A percentile compares a stretch with the other conserved stretches of the same genome.
phyloP scores from a whole-genome alignment of 2,113 vertebrate species.

The Synodontis membranacea region DNA sequence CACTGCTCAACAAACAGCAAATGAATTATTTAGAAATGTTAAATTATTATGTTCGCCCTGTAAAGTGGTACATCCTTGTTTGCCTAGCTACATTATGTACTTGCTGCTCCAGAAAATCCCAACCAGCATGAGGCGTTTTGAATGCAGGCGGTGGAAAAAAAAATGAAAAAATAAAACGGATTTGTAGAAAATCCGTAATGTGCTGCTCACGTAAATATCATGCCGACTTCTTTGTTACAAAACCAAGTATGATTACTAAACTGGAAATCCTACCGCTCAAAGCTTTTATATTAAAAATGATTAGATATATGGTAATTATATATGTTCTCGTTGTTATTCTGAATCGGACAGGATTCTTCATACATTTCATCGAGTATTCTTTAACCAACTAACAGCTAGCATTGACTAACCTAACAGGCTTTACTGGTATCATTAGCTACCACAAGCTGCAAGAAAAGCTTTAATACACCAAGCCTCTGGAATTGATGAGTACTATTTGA shows the following conservation, averaged over 20 bases:
- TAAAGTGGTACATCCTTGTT: constrained; percentile 23
- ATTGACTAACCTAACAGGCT: neutral
- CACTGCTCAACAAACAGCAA: constrained; percentile 17
- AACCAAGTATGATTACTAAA: neutral
- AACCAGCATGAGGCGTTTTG: neutral
- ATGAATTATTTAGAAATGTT: constrained; percentile 6
- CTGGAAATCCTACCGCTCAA: neutral
- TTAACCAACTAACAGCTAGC: neutral
- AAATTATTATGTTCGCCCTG: constrained; percentile 38
- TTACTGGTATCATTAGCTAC: neutral
- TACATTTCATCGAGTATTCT: neutral
- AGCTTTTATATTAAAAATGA: neutral
- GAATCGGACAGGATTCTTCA: neutral
- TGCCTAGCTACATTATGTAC: constrained; percentile 4
- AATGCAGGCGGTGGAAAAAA: neutral
- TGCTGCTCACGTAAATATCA: neutral
- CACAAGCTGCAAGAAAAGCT: neutral
- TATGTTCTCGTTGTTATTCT: neutral
- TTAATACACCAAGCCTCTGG: neutral
- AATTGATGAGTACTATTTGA: neutral
- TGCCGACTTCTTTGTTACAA: neutral
- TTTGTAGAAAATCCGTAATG: neutral
- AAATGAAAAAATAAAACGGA: no score
- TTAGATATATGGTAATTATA: neutral
- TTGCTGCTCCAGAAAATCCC: neutral